Evolutionary conservation across 2,113 vertebrate species (phyloP).

Genomic region (Euleptes europaea): DNA sequence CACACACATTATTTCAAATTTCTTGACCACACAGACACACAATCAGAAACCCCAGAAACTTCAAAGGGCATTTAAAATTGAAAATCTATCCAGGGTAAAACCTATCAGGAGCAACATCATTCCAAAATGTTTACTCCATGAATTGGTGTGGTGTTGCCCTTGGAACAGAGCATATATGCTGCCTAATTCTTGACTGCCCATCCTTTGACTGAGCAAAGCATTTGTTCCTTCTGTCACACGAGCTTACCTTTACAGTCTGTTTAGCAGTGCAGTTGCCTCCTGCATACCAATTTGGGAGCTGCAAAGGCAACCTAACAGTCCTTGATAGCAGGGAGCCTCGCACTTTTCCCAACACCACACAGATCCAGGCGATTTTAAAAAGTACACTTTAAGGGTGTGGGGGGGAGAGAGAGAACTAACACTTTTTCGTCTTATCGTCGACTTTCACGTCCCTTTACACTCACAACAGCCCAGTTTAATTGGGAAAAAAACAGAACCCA

Average conservation of each 20-base stretch:
- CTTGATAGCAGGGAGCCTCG: conserved; percentile 12
- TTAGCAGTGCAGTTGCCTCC: conserved; percentile 57
- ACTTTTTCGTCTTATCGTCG: not conserved
- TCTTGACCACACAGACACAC: not conserved
- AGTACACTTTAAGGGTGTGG: not conserved
- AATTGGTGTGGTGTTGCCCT: not conserved
- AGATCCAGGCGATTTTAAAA: conserved; percentile 1
- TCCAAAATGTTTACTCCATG: not conserved
- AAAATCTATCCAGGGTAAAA: not conserved
- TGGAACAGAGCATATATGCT: not conserved
- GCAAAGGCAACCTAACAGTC: conserved; percentile 20
- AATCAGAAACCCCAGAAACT: conserved; percentile 26
- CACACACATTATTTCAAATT: not conserved
- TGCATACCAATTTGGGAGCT: conserved; percentile 61
- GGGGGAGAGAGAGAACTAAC: not conserved
- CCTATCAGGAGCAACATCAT: accelerated
- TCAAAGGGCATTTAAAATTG: not conserved
- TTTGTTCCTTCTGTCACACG: not conserved
- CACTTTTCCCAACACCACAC: not conserved
- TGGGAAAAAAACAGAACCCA: not conserved
- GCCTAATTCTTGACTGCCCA: not conserved
- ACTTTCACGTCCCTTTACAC: not conserved
- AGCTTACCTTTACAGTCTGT: conserved; percentile 61
- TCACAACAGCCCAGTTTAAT: not conserved
- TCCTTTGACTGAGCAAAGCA: not conserved